Base-by-base conservation (phyloP, 2,113 vertebrate genomes). In the Hipposideros armiger region DNA sequence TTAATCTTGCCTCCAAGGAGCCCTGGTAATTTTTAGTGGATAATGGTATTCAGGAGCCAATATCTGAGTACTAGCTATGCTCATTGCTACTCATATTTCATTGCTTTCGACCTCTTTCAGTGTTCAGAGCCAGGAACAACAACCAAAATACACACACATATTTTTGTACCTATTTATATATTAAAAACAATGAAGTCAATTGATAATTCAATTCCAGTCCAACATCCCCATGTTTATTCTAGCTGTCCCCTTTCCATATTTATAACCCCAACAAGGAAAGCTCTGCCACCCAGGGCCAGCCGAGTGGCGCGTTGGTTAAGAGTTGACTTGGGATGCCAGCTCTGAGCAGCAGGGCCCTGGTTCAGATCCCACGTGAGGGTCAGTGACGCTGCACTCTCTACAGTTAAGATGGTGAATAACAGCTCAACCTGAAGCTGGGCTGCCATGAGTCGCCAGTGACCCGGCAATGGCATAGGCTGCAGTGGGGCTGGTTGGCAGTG, bases 11-110 rank as follows among this genome's bases (percentile, higher is more conserved):
- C 45, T 91, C 17, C 42, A n/a, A 74, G 28, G n/a, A 90, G 3
- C 5, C 36, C 14, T 54, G 30, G 26, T 81, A 24, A 4, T 7
- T 56, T 88, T 95, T 24, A 70, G 66, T 36, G 60, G 52, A 69
- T 7, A 69, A 36, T 76, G 64, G 32, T 80, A 50, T 74, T 62
- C 85, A 84, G 70, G 70, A 84, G 58, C 64, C 93, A 95, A 52
- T n/a, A 76, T 58, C 15, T 64, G 36, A 91, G 13, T 11, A 56
- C 17, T 17, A 36, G 26, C 15, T 78, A 56, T 74, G 62, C 45
- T 81, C 32, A 36, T 58, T 62, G 77, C 40, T 76, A 30, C 9
- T 72, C 66, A 36, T 13, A 14, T 94, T 80, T 70, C 58, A 69
- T 26, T n/a, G 26, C 20, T 83, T 78, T 24, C n/a, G 56, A 52